These are phyloP conservation scores for Physella acuta DNA, from an alignment of 1,140 invertebrate species.

Conservation along the genomic window DNA sequence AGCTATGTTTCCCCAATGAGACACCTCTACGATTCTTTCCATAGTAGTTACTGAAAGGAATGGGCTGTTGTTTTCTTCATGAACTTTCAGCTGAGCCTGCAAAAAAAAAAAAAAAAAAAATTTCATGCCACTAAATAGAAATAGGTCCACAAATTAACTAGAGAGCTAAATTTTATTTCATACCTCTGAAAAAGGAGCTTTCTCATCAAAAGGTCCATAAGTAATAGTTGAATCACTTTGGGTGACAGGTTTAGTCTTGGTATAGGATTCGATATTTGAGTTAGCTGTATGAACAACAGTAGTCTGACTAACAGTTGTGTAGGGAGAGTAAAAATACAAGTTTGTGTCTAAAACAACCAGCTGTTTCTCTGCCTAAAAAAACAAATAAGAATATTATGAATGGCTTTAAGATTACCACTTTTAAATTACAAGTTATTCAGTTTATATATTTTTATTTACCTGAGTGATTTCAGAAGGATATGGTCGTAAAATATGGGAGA, in stretches of 20 bases:
- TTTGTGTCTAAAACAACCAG: conserved; percentile 84
- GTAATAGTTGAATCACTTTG: conserved; percentile 77
- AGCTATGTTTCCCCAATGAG: conserved; percentile 99
- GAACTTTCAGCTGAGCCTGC: conserved; percentile 74
- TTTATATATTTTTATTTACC: conserved; percentile 3
- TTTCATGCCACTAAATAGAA: not conserved
- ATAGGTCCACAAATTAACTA: not conserved
- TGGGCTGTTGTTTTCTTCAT: conserved; percentile 95
- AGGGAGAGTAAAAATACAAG: conserved; percentile 82
- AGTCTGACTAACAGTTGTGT: conserved; percentile 76
- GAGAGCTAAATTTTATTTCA: not conserved
- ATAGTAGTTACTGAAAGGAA: conserved; percentile 88
- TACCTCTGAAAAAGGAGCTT: conserved; percentile 64
- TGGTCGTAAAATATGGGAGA: conserved; percentile 74
- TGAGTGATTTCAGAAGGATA: conserved; percentile 83
- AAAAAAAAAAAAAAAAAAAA: not conserved
- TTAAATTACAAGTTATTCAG: not conserved
- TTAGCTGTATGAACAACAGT: conserved; percentile 78
- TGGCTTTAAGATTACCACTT: no score
- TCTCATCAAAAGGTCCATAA: conserved; percentile 86
- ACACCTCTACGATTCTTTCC: conserved; percentile 89
- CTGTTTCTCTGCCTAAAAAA: conserved; percentile 82
- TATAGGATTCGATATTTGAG: conserved; percentile 79
- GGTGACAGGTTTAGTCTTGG: conserved; percentile 81
- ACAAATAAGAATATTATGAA: not conserved